phyloP scores from a whole-genome alignment of 2,888 invertebrate species.

The Zele albiditarsus region DNA sequence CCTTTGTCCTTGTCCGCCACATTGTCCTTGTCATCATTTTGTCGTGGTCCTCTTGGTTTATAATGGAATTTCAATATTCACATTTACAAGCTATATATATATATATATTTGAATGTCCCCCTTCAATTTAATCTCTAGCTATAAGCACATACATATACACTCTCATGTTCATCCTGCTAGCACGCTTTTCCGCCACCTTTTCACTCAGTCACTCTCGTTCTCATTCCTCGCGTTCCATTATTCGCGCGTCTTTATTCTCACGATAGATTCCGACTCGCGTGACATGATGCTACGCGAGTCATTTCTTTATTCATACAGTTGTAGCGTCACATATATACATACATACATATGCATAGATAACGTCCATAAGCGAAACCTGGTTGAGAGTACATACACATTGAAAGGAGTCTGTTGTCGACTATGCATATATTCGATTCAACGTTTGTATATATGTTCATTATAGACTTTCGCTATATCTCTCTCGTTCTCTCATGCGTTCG shows the following conservation, averaged over 20 bases:
- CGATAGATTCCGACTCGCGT: slow-evolving; percentile 41
- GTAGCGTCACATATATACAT: background rate
- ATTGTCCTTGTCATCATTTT: slow-evolving; percentile 34
- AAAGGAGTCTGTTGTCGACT: no score
- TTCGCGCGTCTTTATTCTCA: slow-evolving; percentile 45
- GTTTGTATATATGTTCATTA: background rate
- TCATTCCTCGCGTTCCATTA: slow-evolving; percentile 41
- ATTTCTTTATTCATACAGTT: slow-evolving; percentile 20
- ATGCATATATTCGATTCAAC: background rate
- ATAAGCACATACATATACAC: background rate
- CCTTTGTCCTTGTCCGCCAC: slow-evolving; percentile 34
- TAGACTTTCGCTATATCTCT: no score
- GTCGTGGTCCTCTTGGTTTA: slow-evolving; percentile 34
- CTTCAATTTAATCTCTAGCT: background rate
- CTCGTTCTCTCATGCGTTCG: no score
- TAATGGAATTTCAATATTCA: slow-evolving; percentile 60
- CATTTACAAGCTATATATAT: slow-evolving; percentile 45
- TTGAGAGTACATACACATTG: no score
- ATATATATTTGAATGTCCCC: slow-evolving; percentile 39
- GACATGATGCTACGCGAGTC: slow-evolving; percentile 13
- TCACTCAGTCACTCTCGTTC: background rate
- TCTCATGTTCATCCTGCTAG: background rate
- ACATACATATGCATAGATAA: no score
- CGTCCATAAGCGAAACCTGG: no score
- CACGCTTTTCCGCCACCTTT: no score